Evolutionary conservation across 2,888 invertebrate genomes (phyloP).

Genomic region (Helobdella robusta): DNA sequence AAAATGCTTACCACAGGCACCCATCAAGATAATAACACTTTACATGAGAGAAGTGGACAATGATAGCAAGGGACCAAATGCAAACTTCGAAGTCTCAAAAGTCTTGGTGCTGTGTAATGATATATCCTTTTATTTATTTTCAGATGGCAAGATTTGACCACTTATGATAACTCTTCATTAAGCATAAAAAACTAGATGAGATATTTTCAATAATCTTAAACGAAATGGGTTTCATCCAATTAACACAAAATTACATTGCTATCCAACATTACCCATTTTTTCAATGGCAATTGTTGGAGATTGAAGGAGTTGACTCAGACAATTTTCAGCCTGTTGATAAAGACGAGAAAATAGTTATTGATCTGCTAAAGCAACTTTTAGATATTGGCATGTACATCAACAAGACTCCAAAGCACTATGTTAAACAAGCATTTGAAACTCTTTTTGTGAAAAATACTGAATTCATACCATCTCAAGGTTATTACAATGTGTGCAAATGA

Average conservation of each 20-base stretch:
- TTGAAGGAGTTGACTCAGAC: conserved; percentile 20
- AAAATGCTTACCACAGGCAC: not conserved
- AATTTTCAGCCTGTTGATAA: conserved; percentile 14
- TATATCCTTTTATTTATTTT: conserved; percentile 15
- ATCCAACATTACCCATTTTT: conserved; percentile 18
- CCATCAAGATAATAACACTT: conserved; percentile 5
- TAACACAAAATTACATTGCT: too few relatives aligned
- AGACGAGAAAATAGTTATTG: conserved; percentile 19
- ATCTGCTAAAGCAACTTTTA: conserved; percentile 3
- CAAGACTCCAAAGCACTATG: conserved; percentile 19
- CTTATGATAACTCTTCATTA: too few relatives aligned
- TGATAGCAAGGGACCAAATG: not conserved
- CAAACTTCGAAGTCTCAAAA: conserved; percentile 22
- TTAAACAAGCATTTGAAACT: not conserved
- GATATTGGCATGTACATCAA: conserved; percentile 11
- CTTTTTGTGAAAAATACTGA: conserved; percentile 12
- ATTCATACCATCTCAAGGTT: conserved; percentile 18
- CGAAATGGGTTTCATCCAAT: too few relatives aligned
- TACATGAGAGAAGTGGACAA: conserved; percentile 17
- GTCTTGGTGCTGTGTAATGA: conserved; percentile 10
- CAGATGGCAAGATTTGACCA: not conserved
- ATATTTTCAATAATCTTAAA: too few relatives aligned
- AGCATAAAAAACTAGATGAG: too few relatives aligned
- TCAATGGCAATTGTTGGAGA: conserved; percentile 18
- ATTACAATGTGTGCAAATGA: not conserved